Evolutionary conservation across 1,140 invertebrate species (phyloP), one percentile per base, ranked within the genome.

Genomic region (Acromyrmex echinatior): DNA sequence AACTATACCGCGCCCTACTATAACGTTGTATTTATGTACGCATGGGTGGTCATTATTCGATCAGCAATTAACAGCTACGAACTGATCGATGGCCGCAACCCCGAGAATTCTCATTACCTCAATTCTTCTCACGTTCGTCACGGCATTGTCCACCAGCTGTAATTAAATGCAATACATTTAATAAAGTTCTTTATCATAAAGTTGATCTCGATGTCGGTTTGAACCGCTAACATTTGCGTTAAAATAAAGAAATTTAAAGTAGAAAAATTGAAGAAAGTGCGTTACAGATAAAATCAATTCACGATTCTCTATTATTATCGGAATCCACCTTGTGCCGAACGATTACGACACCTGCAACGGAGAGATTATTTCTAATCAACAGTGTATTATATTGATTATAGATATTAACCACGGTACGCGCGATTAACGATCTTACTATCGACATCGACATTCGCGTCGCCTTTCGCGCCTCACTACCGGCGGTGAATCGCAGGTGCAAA

Each of bases 101-200:
- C 71, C 66, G 89, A 78, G 89, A 90, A 91, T 91, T 90, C 90
- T 86, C 86, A 90, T 91, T 91, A 88, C 66, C 89, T 73, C 89
- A 56, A 86, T 91, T 88, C 89, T 82, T 90, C 89, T 87, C 89
- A 73, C 89, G 78, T 87, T 85, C 78, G 78, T 68, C 39, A 49
- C 60, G 51, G 78, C 77, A 81, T 87, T 87, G 70, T 85, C 80
- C 78, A 77, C 71, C 78, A 31, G 60, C 51, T 45, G 74, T 81
- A 87, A 90, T 90, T 87, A 87, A 87, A 76, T 76, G 56, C 56
- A 31, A 70, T 49, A 62, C 28, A 58, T 62, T 76, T 84, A 76
- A 84, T 84, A 60, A 84, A 84, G 39, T n/a, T 28, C 28, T 63
- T 35, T 71, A 82, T 82, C 70, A n/a, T 28, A 25, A 60, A 35